Evolutionary conservation across 2,113 vertebrate species (phyloP).

Genomic region (Candoia aspera): DNA sequence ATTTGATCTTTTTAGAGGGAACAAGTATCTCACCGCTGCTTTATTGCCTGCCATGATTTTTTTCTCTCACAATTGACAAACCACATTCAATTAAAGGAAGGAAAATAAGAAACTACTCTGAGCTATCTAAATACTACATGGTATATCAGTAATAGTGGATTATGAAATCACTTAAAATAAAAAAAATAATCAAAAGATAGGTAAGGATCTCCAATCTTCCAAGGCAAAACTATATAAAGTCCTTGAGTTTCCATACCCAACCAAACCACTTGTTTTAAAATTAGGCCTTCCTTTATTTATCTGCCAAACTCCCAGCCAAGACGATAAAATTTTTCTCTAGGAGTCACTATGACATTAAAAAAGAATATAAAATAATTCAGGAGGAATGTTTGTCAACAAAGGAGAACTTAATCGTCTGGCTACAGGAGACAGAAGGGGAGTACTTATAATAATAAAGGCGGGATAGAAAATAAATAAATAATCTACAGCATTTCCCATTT

Average conservation of each 20-base stretch:
- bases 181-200: conserved; percentile 9
- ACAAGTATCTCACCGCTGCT: conserved; percentile 11
- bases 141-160: conserved; percentile 26
- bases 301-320: fast-evolving
- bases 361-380: conserved; percentile 31
- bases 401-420: conserved; percentile 32
- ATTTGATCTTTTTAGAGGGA: conserved; percentile 33
- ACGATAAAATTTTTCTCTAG: not conserved
- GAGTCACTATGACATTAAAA: conserved; percentile 26
- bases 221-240: not conserved
- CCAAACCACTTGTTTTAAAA: not conserved
- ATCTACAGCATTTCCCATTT: conserved; percentile 10
- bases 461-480: too few species aligned
- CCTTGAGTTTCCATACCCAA: not conserved
- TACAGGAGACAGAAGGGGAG: not conserved
- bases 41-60: conserved; percentile 30
- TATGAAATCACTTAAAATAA: not conserved
- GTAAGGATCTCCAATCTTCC: conserved; percentile 11
- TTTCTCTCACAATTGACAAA: conserved; percentile 27
- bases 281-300: not conserved
- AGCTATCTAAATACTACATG: conserved; percentile 13
- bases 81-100: conserved; percentile 24
- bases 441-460: conserved; percentile 50
- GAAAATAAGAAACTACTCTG: conserved; percentile 43
- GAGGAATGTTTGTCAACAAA: not conserved